These are phyloP conservation scores for Pygoscelis adeliae DNA, from an alignment of 2,113 vertebrate species.

Conservation along the genomic window DNA sequence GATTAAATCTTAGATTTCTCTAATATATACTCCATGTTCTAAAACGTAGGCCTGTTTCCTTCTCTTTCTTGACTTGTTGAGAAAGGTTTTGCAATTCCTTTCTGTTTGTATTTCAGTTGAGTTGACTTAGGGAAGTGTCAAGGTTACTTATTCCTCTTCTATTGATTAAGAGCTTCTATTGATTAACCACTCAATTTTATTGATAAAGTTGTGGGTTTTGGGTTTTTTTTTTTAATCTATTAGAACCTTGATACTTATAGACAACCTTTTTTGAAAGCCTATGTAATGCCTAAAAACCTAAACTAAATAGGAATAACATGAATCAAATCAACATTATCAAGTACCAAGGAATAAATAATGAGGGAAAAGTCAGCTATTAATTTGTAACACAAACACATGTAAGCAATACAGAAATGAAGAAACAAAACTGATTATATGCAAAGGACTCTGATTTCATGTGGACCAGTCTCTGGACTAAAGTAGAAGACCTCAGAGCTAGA, in stretches of 20 bases:
- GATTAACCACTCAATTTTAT: neutral
- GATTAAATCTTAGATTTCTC: neutral
- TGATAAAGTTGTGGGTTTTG: neutral
- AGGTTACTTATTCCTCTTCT: neutral
- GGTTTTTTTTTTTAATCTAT: neutral
- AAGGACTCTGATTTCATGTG: neutral
- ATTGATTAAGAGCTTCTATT: neutral
- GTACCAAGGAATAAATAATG: neutral
- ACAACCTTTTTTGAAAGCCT: neutral
- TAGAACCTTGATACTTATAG: neutral
- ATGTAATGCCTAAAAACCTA: neutral
- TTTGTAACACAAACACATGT: neutral
- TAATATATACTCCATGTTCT: neutral
- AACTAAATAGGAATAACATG: neutral
- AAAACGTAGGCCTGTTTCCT: neutral
- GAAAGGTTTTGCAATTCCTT: neutral
- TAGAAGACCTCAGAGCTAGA: neutral
- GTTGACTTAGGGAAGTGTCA: neutral
- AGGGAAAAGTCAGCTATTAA: neutral
- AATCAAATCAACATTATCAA: neutral
- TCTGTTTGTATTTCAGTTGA: neutral
- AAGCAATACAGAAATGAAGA: neutral
- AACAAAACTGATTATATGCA: neutral
- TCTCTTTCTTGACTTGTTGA: neutral
- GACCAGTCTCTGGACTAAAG: neutral